Evolutionary conservation across 1,140 invertebrate species (phyloP).

Genomic region (Antheraea mylitta): DNA sequence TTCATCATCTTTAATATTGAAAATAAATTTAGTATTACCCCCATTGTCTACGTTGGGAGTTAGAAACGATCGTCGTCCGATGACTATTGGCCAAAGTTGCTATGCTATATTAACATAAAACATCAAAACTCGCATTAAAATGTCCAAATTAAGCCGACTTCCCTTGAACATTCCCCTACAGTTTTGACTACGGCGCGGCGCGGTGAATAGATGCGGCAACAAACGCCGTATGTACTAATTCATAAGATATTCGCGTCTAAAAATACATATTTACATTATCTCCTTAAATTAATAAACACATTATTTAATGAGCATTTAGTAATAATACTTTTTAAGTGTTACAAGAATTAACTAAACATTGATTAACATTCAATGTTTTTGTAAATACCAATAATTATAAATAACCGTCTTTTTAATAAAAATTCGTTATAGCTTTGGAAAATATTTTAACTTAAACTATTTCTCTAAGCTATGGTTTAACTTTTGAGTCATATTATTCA

Average conservation of each 20-base stretch:
- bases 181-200: conserved; percentile 40
- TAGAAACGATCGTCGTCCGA: conserved; percentile 35
- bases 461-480: too few relatives aligned
- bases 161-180: conserved; percentile 48
- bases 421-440: too few relatives aligned
- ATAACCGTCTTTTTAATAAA: too few relatives aligned
- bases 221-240: conserved; percentile 28
- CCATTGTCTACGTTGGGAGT: background rate
- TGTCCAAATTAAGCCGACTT: conserved; percentile 57
- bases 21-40: conserved; percentile 17
- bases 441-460: too few relatives aligned
- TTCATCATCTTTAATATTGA: conserved; percentile 16
- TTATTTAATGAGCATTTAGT: too few relatives aligned
- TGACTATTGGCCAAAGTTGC: conserved; percentile 56
- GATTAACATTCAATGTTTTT: too few relatives aligned
- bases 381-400: too few relatives aligned
- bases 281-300: too few relatives aligned
- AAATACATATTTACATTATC: background rate
- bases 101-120: conserved; percentile 70
- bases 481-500: too few relatives aligned
- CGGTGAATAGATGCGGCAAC: conserved; percentile 34
- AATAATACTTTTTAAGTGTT: too few relatives aligned
- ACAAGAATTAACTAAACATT: too few relatives aligned
- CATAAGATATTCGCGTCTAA: background rate
- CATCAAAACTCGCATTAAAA: conserved; percentile 77